Evolutionary conservation across 2,888 invertebrate genomes (phyloP), one percentile per base, ranked within the genome.

Genomic region (Cheilosia vernalis): DNA sequence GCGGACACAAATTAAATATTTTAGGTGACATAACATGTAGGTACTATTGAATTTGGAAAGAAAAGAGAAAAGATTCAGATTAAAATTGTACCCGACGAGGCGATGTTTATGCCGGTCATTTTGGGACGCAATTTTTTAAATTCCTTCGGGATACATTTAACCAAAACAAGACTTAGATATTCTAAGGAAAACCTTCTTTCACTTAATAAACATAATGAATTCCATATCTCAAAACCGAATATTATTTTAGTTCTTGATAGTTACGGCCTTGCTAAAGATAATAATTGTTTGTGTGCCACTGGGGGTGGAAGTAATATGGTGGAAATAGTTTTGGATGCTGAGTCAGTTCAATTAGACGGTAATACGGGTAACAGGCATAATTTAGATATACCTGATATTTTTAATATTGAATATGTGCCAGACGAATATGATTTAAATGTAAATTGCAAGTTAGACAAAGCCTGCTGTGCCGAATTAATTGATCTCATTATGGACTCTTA

Each of bases 81-180:
- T 40, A 21, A 58, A 40, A 58, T 58, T 40, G 19, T 37, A 13
- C 19, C 37, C 10, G 58, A 58, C 19, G 58, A 58, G 6, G 42
- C 42, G 4, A 42, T 42, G 42, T 17, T 5, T 44, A 44, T 44
- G 17, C 44, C 44, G 17, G n/a, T 37, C 13, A 61, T 61, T 44
- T 27, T 61, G 17, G 17, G 42, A n/a, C 27, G 61, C 4, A 61
- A 61, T 44, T 61, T 60, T 60, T 42, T 42, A 4, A 15, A 27
- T 24, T 1, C 42, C 9, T 61, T 44, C 13, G 6, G 40, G 13
- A 61, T 61, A 17, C 24, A 61, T 61, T 44, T 61, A 0, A 40
- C 40, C 7, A 61, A 44, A 17, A 17, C 13, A 3, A 61, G 10
- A 44, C n/a, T 44, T 17, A 44, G 24, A n/a, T 27, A 44, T 15